Conservation (phyloP, 2,113 vertebrate genomes). For the Rostratula benghalensis region DNA sequence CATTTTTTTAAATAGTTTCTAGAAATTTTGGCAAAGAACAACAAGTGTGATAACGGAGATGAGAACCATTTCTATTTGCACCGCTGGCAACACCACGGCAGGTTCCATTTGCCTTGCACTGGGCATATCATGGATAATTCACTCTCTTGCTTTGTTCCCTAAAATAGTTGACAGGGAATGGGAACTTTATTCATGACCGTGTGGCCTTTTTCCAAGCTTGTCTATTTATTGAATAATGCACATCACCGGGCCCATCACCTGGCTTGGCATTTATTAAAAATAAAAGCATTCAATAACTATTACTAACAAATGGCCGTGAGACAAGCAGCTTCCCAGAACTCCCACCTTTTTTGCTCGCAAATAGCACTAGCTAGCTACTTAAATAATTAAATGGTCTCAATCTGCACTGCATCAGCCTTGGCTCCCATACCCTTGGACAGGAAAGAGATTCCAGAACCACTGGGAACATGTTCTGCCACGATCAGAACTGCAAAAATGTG, state of each 20-base stretch:
- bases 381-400: conserved; percentile 48
- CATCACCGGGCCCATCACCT: background rate
- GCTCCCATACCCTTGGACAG: accelerated
- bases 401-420: background rate
- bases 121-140: conserved; percentile 50
- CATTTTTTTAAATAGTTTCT: background rate
- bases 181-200: conserved; percentile 20
- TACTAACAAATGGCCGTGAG: background rate
- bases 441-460: background rate
- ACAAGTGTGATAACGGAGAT: background rate
- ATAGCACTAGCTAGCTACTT: background rate
- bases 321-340: background rate
- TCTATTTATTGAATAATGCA: conserved; percentile 25
- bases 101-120: conserved; percentile 53
- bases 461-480: background rate
- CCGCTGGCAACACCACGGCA: background rate
- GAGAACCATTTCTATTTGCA: background rate
- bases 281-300: conserved; percentile 40
- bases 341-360: background rate
- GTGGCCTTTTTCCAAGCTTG: background rate
- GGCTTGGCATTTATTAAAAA: conserved; percentile 11
- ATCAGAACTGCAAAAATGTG: background rate
- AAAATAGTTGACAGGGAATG: conserved; percentile 28
- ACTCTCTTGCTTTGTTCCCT: conserved; percentile 23
- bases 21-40: background rate